Evolutionary conservation across 2,797 vertebrate species (phyloP).

Genomic region (Myotis pilosus): DNA sequence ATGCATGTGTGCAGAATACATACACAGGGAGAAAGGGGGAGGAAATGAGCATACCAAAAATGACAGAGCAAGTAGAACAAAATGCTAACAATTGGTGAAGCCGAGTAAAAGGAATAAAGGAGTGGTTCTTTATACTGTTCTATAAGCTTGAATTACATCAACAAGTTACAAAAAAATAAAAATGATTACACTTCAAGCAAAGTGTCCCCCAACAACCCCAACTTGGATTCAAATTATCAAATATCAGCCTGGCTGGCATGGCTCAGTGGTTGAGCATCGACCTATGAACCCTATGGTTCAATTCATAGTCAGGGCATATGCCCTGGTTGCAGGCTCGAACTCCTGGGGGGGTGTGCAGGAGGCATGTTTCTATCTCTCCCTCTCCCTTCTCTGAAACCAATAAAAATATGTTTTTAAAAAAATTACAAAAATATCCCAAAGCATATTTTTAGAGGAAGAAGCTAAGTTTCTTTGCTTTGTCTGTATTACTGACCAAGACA

Average conservation of each 20-base stretch:
- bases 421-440: neutral
- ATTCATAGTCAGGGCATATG: too few relatives aligned
- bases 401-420: too few relatives aligned
- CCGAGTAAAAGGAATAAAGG: neutral
- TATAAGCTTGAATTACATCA: neutral
- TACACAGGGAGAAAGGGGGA: neutral
- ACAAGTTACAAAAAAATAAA: neutral
- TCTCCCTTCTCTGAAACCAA: too few relatives aligned
- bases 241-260: neutral
- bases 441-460: neutral
- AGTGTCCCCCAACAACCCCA: neutral
- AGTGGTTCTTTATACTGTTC: neutral
- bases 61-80: neutral
- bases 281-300: too few relatives aligned
- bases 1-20: neutral
- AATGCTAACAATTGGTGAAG: neutral
- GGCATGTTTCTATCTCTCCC: too few relatives aligned
- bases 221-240: neutral
- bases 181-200: neutral
- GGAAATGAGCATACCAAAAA: neutral
- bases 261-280: too few relatives aligned
- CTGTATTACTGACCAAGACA: neutral
- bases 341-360: too few relatives aligned
- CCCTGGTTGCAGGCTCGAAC: too few relatives aligned
- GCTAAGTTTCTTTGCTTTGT: neutral